Evolutionary conservation across 2,797 vertebrate species (phyloP).

Genomic region (Labeo calbasu): DNA sequence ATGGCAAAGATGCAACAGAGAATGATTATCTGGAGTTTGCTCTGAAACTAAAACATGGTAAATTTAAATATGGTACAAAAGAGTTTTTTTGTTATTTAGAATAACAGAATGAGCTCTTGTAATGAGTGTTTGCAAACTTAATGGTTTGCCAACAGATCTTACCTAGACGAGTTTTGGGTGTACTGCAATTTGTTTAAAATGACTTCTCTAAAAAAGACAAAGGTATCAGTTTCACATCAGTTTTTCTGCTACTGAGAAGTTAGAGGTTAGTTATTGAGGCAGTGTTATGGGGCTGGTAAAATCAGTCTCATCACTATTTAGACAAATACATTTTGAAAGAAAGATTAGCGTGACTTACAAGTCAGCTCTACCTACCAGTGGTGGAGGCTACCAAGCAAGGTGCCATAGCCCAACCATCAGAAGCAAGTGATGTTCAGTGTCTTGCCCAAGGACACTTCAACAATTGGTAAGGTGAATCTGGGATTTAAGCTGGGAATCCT

Average conservation of each 20-base stretch:
- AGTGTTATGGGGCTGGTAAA: not conserved
- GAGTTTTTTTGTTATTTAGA: not conserved
- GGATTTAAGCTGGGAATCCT: not conserved
- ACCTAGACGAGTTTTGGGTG: not conserved
- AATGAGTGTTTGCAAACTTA: not conserved
- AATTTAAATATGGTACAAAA: not conserved
- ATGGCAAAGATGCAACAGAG: constrained; percentile 48
- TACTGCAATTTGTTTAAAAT: not conserved
- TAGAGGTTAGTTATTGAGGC: not conserved
- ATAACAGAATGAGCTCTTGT: not conserved
- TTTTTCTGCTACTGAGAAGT: not conserved
- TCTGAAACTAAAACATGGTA: constrained; percentile 62
- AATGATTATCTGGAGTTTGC: constrained; percentile 64
- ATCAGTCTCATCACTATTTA: too few species aligned
- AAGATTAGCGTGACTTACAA: too few species aligned
- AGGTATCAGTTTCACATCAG: not conserved
- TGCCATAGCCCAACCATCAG: not conserved
- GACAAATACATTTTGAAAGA: too few species aligned
- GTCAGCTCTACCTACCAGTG: too few species aligned
- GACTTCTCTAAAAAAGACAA: not conserved
- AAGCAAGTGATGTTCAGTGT: not conserved
- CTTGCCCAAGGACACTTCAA: not conserved
- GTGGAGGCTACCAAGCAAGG: too few species aligned
- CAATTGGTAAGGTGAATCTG: not conserved
- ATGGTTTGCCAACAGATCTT: not conserved